These are phyloP conservation scores for Odontesthes bonariensis DNA, from an alignment of 2,113 vertebrate genomes.

Conservation along the genomic window DNA sequence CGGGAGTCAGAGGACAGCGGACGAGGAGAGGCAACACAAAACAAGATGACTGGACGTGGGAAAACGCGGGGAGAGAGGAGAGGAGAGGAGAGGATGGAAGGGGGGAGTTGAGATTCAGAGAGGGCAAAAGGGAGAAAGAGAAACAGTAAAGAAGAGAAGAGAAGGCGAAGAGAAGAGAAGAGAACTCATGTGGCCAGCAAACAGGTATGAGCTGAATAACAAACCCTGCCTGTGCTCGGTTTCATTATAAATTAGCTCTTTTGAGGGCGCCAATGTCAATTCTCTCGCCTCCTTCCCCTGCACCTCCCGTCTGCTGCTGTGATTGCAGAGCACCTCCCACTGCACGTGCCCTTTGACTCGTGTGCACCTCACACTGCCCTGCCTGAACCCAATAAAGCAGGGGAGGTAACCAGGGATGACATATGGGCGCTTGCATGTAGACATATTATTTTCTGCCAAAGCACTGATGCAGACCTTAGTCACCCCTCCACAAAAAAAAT, in stretches of 20 bases:
- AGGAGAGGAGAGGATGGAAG: background rate
- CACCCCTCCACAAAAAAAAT: slow-evolving; percentile 21
- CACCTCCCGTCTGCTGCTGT: slow-evolving; percentile 34
- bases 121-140: too few species aligned
- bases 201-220: slow-evolving; percentile 79
- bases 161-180: slow-evolving; percentile 28
- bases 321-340: slow-evolving; percentile 38
- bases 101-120: background rate
- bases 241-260: slow-evolving; percentile 55
- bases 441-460: background rate
- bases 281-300: slow-evolving; percentile 39
- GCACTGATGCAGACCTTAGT: slow-evolving; percentile 48
- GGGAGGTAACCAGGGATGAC: background rate
- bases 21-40: slow-evolving; percentile 41
- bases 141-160: background rate
- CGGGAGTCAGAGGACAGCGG: slow-evolving; percentile 32
- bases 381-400: slow-evolving; percentile 4
- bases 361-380: slow-evolving; percentile 19
- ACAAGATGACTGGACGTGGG: slow-evolving; percentile 25
- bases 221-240: slow-evolving; percentile 58
- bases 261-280: slow-evolving; percentile 52
- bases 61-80: background rate
- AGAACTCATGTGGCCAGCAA: slow-evolving; percentile 50
- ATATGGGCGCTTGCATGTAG: background rate
- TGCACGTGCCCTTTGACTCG: slow-evolving; percentile 56